These are phyloP conservation scores for Conistra vaccinii DNA, from an alignment of 2,888 invertebrate genomes.

Conservation along the genomic window DNA sequence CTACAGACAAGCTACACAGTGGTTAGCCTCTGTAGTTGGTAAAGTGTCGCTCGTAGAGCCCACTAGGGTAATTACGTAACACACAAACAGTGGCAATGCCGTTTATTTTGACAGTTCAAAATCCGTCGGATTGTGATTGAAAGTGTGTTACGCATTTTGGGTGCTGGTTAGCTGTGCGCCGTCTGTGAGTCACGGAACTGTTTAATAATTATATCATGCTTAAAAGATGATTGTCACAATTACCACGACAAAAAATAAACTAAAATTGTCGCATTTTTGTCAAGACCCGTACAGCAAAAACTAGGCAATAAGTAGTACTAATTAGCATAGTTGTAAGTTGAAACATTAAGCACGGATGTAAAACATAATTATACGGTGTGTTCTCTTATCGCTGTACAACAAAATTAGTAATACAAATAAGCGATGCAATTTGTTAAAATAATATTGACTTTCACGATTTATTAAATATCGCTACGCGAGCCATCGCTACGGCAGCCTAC, in stretches of 20 bases:
- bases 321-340: conserved; percentile 31
- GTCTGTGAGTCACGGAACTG: background rate
- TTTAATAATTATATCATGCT: conserved; percentile 28
- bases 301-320: background rate
- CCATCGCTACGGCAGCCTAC: too few species aligned
- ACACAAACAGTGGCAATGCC: background rate
- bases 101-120: background rate
- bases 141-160: background rate
- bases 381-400: background rate
- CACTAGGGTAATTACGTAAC: background rate
- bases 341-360: conserved; percentile 16
- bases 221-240: conserved; percentile 38
- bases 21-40: background rate
- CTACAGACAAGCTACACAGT: background rate
- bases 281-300: conserved; percentile 11
- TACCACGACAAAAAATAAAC: conserved; percentile 4
- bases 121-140: too few species aligned
- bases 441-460: background rate
- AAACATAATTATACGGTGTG: background rate
- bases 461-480: too few species aligned
- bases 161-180: background rate
- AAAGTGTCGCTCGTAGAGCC: background rate
- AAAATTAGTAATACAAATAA: background rate
- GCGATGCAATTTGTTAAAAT: background rate
- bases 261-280: conserved; percentile 32